Evolutionary conservation across 1,140 invertebrate genomes (phyloP), one percentile per base, ranked within the genome.

Genomic region (Chelonus insularis): DNA sequence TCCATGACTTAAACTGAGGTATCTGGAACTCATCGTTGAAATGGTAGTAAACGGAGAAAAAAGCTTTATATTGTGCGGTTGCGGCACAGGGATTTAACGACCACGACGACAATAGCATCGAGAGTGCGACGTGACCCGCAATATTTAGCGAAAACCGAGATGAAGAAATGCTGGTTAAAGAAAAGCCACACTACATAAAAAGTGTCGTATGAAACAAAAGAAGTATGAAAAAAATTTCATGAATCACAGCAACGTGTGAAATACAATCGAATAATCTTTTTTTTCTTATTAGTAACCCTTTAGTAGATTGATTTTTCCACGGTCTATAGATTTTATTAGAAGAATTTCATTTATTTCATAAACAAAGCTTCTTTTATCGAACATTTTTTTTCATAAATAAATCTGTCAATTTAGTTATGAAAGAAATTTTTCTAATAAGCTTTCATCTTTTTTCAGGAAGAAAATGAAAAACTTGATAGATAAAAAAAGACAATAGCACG

Each of bases 21-120:
- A 56, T 56, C 54, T 34, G 37, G 14, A 43, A 14, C 54, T 41
- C 54, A n/a, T 41, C 54, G 54, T 57, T 23, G 41, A 11, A 29
- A 47, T n/a, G 54, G 21, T 25, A 4, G 55, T 23, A 23, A 8
- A n/a, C 29, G 32, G 25, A 37, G 25, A 41, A 45, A n/a, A 43
- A 57, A 57, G 55, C 39, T 58, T 58, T 58, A 58, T 58, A 58
- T 58, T 58, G 56, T 58, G 56, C 29, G 43, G 41, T 58, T 47
- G 56, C 56, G 45, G 47, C 56, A 25, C 29, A 25, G 45, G 29
- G 43, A 58, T 58, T 58, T 58, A 58, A 58, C 56, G 56, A 58
- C 56, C 56, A 47, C 56, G 45, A 58, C 43, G 56, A 48, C 56
- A 47, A 58, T 58, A 25, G 56, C 43, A 58, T 58, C 45, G 43